phyloP scores from a whole-genome alignment of 2,797 vertebrate genomes.

The Alfaro cultratus region DNA sequence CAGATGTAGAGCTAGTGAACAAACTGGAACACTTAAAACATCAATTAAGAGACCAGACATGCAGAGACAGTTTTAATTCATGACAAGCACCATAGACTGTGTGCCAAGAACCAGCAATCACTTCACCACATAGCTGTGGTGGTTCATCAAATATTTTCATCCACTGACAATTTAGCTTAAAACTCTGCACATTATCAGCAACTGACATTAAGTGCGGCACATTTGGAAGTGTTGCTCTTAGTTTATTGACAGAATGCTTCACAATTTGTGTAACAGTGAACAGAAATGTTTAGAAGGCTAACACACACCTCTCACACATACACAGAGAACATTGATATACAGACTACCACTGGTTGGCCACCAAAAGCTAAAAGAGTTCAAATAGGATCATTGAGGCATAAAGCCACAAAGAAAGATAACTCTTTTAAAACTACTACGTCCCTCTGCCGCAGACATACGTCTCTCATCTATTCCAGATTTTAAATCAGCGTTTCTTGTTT shows the following conservation, averaged over 20 bases:
- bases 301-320: conserved; percentile 22
- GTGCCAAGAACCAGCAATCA: conserved; percentile 4
- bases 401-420: conserved; percentile 58
- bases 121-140: conserved; percentile 30
- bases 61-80: conserved; percentile 15
- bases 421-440: conserved; percentile 58
- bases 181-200: conserved; percentile 18
- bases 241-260: conserved; percentile 15
- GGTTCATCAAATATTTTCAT: conserved; percentile 33
- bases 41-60: conserved; percentile 21
- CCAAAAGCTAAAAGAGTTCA: conserved; percentile 57
- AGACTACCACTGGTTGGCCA: conserved; percentile 37
- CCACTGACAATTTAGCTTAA: conserved; percentile 19
- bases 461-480: conserved; percentile 41
- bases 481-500: conserved; percentile 35
- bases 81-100: conserved; percentile 27
- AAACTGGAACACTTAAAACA: background rate
- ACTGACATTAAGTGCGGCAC: conserved; percentile 4
- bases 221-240: conserved; percentile 21
- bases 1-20: background rate
- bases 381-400: conserved; percentile 59
- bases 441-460: conserved; percentile 61
- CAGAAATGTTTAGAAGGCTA: conserved; percentile 26
- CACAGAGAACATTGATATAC: conserved; percentile 23
- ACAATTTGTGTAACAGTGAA: conserved; percentile 30